Evolutionary conservation across 2,888 invertebrate species (phyloP).

Genomic region (Epinotia bilunana): DNA sequence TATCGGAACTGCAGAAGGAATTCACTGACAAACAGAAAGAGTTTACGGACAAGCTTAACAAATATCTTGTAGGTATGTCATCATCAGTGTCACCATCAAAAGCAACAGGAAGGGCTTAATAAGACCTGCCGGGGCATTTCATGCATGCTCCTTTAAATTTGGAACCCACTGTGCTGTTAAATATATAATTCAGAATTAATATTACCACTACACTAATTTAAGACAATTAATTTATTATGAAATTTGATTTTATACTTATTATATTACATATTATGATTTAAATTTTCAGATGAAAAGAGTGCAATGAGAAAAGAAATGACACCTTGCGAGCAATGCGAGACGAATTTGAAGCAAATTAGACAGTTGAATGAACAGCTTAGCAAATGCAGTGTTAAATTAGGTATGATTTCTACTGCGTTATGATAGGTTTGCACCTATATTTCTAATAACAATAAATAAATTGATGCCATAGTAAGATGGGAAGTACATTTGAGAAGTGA

Average conservation of each 20-base stretch:
- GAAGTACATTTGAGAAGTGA: too few relatives aligned
- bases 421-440: neutral
- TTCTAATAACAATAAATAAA: neutral
- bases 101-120: neutral
- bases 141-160: neutral
- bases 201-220: too few relatives aligned
- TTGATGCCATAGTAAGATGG: neutral
- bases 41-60: slow-evolving; percentile 74
- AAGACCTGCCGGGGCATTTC: neutral
- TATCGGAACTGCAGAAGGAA: slow-evolving; percentile 82
- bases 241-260: neutral
- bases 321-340: slow-evolving; percentile 73
- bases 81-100: neutral
- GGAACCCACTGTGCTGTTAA: neutral
- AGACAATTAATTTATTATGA: neutral
- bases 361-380: slow-evolving; percentile 72
- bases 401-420: slow-evolving; percentile 56
- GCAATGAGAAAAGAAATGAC: slow-evolving; percentile 75
- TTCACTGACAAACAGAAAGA: slow-evolving; percentile 83
- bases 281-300: slow-evolving; percentile 70
- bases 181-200: neutral
- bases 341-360: slow-evolving; percentile 68
- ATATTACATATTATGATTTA: neutral
- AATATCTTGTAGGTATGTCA: slow-evolving; percentile 69
- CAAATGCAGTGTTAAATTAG: slow-evolving; percentile 70